phyloP scores from a whole-genome alignment of 2,797 vertebrate species.

The Thripadectes ignobilis region DNA sequence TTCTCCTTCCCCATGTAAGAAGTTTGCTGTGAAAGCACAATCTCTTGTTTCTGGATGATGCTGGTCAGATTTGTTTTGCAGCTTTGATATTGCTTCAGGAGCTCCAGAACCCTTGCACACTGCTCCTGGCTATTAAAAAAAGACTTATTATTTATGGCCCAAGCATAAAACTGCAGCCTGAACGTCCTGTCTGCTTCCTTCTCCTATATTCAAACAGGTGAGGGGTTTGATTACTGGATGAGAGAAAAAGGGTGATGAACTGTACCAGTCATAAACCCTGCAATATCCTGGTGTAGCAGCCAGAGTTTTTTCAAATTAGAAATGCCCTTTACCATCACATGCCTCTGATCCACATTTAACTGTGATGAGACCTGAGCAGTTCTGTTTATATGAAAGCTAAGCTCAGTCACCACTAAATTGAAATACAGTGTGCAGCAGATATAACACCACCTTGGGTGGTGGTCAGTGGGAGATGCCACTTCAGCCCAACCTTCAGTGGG shows the following conservation, averaged over 20 bases:
- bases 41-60: conserved; percentile 89
- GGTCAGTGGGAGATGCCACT: not conserved
- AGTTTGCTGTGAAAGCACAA: conserved; percentile 79
- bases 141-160: not conserved
- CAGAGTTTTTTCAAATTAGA: not conserved
- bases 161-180: not conserved
- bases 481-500: not conserved
- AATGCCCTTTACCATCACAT: not conserved
- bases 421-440: not conserved
- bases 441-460: not conserved
- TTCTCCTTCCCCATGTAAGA: conserved; percentile 95
- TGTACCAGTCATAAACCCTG: not conserved
- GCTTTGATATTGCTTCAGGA: conserved; percentile 90
- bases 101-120: conserved; percentile 82
- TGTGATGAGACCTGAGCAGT: not conserved
- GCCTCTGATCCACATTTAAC: not conserved
- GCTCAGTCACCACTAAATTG: not conserved
- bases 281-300: not conserved
- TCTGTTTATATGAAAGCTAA: not conserved
- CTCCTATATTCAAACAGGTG: not conserved
- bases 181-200: not conserved
- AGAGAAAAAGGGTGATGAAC: not conserved
- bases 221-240: not conserved
- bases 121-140: conserved; percentile 83
- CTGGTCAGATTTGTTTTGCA: conserved; percentile 80